Base-by-base conservation (phyloP, 1,140 invertebrate species). In the Patella vulgata region DNA sequence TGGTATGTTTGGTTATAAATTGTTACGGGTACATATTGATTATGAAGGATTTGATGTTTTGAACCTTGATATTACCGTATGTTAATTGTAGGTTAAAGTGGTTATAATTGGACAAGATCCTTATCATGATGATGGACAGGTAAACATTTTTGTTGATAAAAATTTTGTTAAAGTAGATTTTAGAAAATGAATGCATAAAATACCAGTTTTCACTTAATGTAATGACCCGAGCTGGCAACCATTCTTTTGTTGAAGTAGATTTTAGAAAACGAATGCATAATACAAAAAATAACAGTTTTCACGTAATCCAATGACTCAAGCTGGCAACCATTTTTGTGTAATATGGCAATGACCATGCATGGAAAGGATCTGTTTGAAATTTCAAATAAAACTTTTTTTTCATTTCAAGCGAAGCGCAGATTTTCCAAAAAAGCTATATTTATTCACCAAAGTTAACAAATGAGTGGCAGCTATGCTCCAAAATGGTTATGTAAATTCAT, bases 61-160 rank as follows among this genome's bases (percentile, higher is more conserved):
- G n/a, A n/a, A n/a, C n/a, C n/a, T n/a, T n/a, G n/a, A n/a, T n/a
- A n/a, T n/a, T n/a, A n/a, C n/a, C n/a, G n/a, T n/a, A n/a, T n/a
- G n/a, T n/a, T 48, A 51, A 12, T 68, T 59, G 5, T 55, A 88
- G 59, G 72, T 87, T 9, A 84, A 83, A 65, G 84, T 88, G 27
- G 85, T 88, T n/a, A 81, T 88, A 43, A 68, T 88, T 19, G 87
- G 90, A 17, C 89, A 90, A 76, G 89, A 90, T 80, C 89, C 88
- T 9, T 90, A 90, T 76, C 89, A 89, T 81, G 87, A 87, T 57
- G 82, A 85, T 58, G 78, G 81, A 36, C 89, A 78, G 73, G 73
- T 74, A 54, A 56, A 46, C 17, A 21, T 21, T 28, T n/a, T 3
- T 40, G 4, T 30, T 19, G n/a, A 27, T 12, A 19, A 11, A 44